Evolutionary conservation across 1,140 invertebrate genomes (phyloP).

Genomic region (Drosophila albomicans): DNA sequence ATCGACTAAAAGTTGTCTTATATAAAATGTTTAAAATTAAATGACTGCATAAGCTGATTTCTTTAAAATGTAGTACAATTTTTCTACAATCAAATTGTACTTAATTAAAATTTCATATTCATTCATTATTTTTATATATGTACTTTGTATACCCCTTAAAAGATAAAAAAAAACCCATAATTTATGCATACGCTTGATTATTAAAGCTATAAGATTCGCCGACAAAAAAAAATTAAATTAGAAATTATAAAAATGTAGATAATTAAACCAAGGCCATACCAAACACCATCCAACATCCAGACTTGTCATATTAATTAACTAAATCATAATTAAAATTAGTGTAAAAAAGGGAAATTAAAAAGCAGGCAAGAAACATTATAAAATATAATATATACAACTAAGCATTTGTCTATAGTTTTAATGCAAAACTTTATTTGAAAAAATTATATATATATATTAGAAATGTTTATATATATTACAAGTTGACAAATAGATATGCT

Average conservation of each 20-base stretch:
- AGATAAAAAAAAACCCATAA: not conserved
- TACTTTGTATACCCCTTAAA: not conserved
- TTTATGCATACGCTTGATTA: not conserved
- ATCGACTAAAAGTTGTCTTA: not conserved
- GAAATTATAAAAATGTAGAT: conserved; percentile 8
- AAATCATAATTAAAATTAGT: conserved; percentile 40
- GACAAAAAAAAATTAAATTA: conserved; percentile 6
- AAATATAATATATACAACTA: conserved; percentile 49
- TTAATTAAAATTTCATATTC: too few relatives aligned
- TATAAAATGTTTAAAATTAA: not conserved
- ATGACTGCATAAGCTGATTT: too few relatives aligned
- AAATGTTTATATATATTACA: conserved; percentile 72
- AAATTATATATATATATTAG: conserved; percentile 58
- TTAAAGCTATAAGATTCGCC: not conserved
- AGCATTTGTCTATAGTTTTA: conserved; percentile 48
- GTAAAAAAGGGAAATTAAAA: conserved; percentile 14
- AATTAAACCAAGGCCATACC: conserved; percentile 50
- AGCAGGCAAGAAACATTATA: conserved; percentile 48
- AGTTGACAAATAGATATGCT: conserved; percentile 56
- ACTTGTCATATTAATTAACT: conserved; percentile 30
- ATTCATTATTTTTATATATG: not conserved
- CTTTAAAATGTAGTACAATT: too few relatives aligned
- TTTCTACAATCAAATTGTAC: too few relatives aligned
- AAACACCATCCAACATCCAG: conserved; percentile 30
- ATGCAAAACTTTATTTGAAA: conserved; percentile 74